phyloP scores from a whole-genome alignment of 2,797 vertebrate genomes.

The Syngnathus acus region DNA sequence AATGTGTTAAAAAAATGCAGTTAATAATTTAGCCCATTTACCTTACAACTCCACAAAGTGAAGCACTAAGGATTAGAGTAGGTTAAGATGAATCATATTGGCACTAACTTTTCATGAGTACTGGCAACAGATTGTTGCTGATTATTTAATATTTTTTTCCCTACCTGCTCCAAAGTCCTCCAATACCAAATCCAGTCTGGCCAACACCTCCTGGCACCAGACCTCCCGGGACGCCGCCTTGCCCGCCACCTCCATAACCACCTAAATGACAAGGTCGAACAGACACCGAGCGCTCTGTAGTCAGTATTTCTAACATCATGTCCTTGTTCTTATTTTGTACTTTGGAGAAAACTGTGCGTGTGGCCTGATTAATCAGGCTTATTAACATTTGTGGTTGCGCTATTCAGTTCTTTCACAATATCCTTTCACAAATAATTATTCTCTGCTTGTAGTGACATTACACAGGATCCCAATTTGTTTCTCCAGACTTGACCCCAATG shows the following conservation, averaged over 20 bases:
- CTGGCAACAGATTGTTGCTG: not conserved
- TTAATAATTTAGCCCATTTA: not conserved
- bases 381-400: slow-evolving; percentile 9
- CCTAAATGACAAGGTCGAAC: slow-evolving; percentile 25
- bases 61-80: not conserved
- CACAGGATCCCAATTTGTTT: slow-evolving; percentile 26
- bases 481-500: slow-evolving; percentile 16
- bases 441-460: slow-evolving; percentile 17
- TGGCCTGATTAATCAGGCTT: slow-evolving; percentile 19
- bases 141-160: slow-evolving; percentile 7
- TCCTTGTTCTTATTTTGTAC: not conserved
- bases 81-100: not conserved
- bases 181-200: slow-evolving; percentile 40
- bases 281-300: not conserved
- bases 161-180: slow-evolving; percentile 61
- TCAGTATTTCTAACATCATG: not conserved
- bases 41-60: not conserved
- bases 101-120: not conserved
- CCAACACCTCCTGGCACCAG: slow-evolving; percentile 54
- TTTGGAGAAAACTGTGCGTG: not conserved
- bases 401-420: slow-evolving; percentile 24
- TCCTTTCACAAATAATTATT: slow-evolving; percentile 25
- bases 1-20: slow-evolving; percentile 14
- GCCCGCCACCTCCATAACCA: slow-evolving; percentile 52
- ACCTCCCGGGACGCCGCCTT: slow-evolving; percentile 43